Evolutionary conservation across 2,888 invertebrate species (phyloP), one percentile per base, ranked within the genome.

Genomic region (Cabera pusaria): DNA sequence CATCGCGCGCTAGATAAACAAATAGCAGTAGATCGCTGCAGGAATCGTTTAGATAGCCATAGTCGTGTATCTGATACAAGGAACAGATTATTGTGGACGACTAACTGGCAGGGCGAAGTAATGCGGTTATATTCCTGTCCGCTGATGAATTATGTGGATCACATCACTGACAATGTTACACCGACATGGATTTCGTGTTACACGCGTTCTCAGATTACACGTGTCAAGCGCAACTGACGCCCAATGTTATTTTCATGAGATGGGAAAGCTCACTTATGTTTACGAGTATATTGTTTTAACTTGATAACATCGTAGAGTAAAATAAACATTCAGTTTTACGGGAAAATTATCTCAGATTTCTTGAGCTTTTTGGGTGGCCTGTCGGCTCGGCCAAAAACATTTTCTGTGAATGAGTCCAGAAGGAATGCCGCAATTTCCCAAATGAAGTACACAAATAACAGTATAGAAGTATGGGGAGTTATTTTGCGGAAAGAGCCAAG

Each of bases 61-160:
- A 38, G 37, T 36, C 34, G 49, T 23, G 44, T 26, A 40, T 37
- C 37, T 24, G 26, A 45, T 51, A 40, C 39, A 21, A 25, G 19
- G 42, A 43, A 45, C 23, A 44, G 34, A 47, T 42, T 44, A 50
- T 5, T 20, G 22, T 11, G 32, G 17, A 14, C 4, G 4, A 14
- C 14, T 14, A 24, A 29, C 24, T 39, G 28, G 21, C 21, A 26
- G 32, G 19, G 21, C 24, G 17, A 28, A 34, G 22, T 46, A 46
- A 47, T 43, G 38, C 37, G 33, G 43, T 44, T 41, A 40, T 52
- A 55, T 38, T 34, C 27, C 36, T 59, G 63, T 52, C 63, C 40
- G 44, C 46, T 53, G 52, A 55, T 49, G 55, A 59, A 62, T 64
- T 64, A 66, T 55, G 48, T 41, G 58, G 60, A 56, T 59, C 48